A percentile compares a stretch with the other conserved stretches of the same genome.
Conservation (phyloP, 2,888 invertebrate genomes). For the Ochropacha duplaris region DNA sequence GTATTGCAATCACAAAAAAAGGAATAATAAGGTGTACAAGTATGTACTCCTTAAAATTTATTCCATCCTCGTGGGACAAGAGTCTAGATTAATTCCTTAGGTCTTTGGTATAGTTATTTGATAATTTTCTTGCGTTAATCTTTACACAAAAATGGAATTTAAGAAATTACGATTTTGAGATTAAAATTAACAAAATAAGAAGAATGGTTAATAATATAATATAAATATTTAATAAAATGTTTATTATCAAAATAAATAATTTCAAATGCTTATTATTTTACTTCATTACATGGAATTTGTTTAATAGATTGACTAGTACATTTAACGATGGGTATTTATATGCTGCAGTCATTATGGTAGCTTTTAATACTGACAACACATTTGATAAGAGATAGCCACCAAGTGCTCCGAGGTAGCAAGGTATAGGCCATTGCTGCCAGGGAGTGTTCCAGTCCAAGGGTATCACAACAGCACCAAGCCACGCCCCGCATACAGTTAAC, state of each 20-base stretch:
- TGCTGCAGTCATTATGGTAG: slow-evolving; percentile 59
- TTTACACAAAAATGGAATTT: too few relatives aligned
- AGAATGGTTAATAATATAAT: too few relatives aligned
- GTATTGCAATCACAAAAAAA: too few relatives aligned
- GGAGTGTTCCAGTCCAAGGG: slow-evolving; percentile 96
- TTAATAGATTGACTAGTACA: slow-evolving; percentile 53
- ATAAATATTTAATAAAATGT: slow-evolving; percentile 5
- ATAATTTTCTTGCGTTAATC: too few relatives aligned
- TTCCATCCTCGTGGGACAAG: too few relatives aligned
- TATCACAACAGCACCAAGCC: slow-evolving; percentile 92
- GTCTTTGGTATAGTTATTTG: too few relatives aligned
- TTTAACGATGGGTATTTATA: slow-evolving; percentile 62
- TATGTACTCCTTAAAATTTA: too few relatives aligned
- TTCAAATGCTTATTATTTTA: slow-evolving; percentile 34
- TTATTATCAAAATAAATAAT: slow-evolving; percentile 31
- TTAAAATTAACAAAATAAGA: too few relatives aligned
- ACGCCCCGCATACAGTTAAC: slow-evolving; percentile 88
- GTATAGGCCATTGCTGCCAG: slow-evolving; percentile 93
- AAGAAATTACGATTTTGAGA: too few relatives aligned
- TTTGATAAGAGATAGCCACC: slow-evolving; percentile 84
- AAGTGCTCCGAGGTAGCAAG: slow-evolving; percentile 87
- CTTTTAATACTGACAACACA: slow-evolving; percentile 77
- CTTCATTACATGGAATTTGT: slow-evolving; percentile 34
- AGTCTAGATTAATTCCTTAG: too few relatives aligned
- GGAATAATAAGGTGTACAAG: too few relatives aligned